Conservation (phyloP, 2,113 vertebrate species). For the Pterophyllum scalare region DNA sequence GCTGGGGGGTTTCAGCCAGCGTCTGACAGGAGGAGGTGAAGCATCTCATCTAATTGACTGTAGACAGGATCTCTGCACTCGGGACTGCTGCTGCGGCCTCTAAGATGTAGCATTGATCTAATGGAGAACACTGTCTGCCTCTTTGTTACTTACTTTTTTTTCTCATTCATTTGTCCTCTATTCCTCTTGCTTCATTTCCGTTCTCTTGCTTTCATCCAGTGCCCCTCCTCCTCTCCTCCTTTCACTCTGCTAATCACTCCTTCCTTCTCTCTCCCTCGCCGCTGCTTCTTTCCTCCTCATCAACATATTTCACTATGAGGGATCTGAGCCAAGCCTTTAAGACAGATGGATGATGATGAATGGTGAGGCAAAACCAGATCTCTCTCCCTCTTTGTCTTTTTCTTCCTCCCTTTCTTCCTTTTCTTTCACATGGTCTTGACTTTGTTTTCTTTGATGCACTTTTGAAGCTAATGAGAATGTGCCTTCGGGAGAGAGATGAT, state of each 20-base stretch:
- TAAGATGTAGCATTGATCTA: slow-evolving; percentile 57
- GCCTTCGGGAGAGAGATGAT: slow-evolving; percentile 44
- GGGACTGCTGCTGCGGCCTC: slow-evolving; percentile 44
- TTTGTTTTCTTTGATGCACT: slow-evolving; percentile 68
- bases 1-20: slow-evolving; percentile 45
- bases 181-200: slow-evolving; percentile 47
- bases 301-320: slow-evolving; percentile 58
- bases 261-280: slow-evolving; percentile 53
- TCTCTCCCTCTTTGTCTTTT: slow-evolving; percentile 22
- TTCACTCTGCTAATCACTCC: slow-evolving; percentile 65
- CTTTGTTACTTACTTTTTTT: slow-evolving; percentile 30
- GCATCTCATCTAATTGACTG: slow-evolving; percentile 58
- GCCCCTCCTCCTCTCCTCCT: slow-evolving; percentile 49
- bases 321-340: slow-evolving; percentile 70
- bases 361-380: slow-evolving; percentile 46
- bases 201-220: slow-evolving; percentile 51
- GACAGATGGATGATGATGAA: slow-evolving; percentile 68
- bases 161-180: slow-evolving; percentile 48
- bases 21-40: slow-evolving; percentile 64
- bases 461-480: slow-evolving; percentile 60
- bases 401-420: slow-evolving; percentile 20
- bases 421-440: slow-evolving; percentile 44
- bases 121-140: slow-evolving; percentile 42
- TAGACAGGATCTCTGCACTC: slow-evolving; percentile 32
- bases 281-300: slow-evolving; percentile 49